Conservation (phyloP, 2,113 vertebrate genomes). For the Salvelinus sp. region DNA sequence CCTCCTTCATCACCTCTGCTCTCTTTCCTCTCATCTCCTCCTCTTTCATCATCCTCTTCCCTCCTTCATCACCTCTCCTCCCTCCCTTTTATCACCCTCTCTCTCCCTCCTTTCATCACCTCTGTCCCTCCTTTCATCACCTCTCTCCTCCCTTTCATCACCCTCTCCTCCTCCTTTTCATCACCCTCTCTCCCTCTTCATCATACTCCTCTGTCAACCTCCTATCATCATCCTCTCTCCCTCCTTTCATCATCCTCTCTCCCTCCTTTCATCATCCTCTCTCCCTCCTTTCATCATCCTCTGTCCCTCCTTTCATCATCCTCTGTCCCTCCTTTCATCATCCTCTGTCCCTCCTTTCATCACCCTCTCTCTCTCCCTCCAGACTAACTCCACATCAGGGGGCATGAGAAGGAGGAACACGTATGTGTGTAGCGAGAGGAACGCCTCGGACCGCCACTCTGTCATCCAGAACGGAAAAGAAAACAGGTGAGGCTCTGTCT, state of each 20-base stretch:
- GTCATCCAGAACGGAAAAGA: slow-evolving; percentile 98
- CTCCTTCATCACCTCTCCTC: too few relatives aligned
- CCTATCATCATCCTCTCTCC: too few relatives aligned
- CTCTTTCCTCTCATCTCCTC: too few relatives aligned
- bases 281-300: neutral
- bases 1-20: too few relatives aligned
- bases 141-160: too few relatives aligned
- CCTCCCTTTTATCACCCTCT: too few relatives aligned
- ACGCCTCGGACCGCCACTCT: slow-evolving; percentile 87
- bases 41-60: too few relatives aligned
- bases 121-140: too few relatives aligned
- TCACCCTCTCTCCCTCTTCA: too few relatives aligned
- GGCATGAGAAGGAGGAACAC: slow-evolving; percentile 97
- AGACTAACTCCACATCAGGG: slow-evolving; percentile 88
- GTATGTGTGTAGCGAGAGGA: slow-evolving; percentile 93
- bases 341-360: neutral
- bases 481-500: slow-evolving; percentile 80
- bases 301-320: neutral
- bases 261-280: too few relatives aligned
- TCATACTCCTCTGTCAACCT: too few relatives aligned
- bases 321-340: neutral
- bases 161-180: slow-evolving; percentile 20
- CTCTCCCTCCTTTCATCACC: slow-evolving; percentile 22
- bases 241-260: too few relatives aligned
- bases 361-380: slow-evolving; percentile 23